Evolutionary conservation across 2,797 vertebrate genomes (phyloP).

Genomic region (Pagetopsis macropterus): DNA sequence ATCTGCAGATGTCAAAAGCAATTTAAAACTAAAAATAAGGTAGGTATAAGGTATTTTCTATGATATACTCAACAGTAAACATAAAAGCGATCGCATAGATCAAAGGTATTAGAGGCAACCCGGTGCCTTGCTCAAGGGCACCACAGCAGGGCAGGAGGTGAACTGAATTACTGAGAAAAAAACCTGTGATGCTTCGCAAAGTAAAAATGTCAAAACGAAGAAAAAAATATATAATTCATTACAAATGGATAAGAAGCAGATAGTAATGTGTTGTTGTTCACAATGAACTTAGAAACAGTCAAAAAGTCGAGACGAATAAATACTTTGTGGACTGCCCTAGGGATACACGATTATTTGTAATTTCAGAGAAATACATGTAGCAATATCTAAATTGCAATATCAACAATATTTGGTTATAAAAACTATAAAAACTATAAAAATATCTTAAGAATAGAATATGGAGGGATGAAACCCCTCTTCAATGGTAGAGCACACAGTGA

Average conservation of each 20-base stretch:
- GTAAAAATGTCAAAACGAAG: background rate
- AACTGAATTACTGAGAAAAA: background rate
- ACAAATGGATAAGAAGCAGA: background rate
- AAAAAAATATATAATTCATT: background rate
- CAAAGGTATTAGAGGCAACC: slow-evolving; percentile 14
- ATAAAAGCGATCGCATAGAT: slow-evolving; percentile 10
- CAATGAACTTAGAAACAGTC: slow-evolving; percentile 1
- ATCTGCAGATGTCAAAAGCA: background rate
- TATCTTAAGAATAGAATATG: no score
- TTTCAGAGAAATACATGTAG: no score
- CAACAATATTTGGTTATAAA: no score
- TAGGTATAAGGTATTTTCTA: slow-evolving; percentile 38
- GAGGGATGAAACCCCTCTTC: no score
- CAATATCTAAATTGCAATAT: no score
- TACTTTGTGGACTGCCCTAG: slow-evolving; percentile 19
- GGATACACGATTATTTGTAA: no score
- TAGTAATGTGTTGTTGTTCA: slow-evolving; percentile 12
- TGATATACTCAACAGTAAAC: slow-evolving; percentile 61
- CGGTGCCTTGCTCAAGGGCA: no score
- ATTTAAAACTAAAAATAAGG: slow-evolving; percentile 10
- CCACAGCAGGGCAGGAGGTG: no score
- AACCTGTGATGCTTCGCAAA: background rate
- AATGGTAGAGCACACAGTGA: no score
- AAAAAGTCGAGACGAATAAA: slow-evolving; percentile 20
- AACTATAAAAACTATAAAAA: no score